phyloP scores from a whole-genome alignment of 1,140 invertebrate genomes.

The Chrysopa pallens region DNA sequence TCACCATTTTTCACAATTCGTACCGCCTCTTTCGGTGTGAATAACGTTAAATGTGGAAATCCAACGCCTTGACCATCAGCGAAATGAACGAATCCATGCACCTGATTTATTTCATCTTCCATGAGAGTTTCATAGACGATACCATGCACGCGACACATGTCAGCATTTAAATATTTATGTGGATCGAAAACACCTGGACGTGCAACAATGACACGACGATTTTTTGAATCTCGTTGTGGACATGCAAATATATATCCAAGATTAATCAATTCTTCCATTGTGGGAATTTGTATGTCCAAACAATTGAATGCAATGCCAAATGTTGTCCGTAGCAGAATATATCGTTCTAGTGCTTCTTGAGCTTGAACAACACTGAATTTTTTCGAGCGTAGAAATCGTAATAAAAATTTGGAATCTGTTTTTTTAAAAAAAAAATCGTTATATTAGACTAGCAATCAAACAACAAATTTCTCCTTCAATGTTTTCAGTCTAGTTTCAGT shows the following conservation, averaged over 20 bases:
- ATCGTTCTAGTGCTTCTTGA: conserved; percentile 62
- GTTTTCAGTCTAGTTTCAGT: too few relatives aligned
- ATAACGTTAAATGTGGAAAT: conserved; percentile 53
- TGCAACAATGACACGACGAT: conserved; percentile 58
- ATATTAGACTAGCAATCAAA: too few relatives aligned
- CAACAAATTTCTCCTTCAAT: too few relatives aligned
- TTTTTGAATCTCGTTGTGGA: conserved; percentile 54
- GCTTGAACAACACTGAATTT: conserved; percentile 71
- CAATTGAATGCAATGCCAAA: conserved; percentile 51
- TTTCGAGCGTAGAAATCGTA: conserved; percentile 62
- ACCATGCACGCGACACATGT: conserved; percentile 61
- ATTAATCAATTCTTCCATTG: conserved; percentile 48
- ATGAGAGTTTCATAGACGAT: conserved; percentile 62
- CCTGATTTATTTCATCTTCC: conserved; percentile 65
- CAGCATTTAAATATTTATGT: conserved; percentile 53
- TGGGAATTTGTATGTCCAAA: conserved; percentile 47
- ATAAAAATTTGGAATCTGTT: conserved; percentile 51
- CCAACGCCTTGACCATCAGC: conserved; percentile 52
- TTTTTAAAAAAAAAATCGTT: background rate
- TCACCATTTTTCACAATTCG: conserved; percentile 64
- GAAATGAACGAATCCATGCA: conserved; percentile 52
- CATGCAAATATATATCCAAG: conserved; percentile 61
- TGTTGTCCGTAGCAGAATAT: conserved; percentile 58
- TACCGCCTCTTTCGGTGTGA: conserved; percentile 56
- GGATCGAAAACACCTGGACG: conserved; percentile 68